These are phyloP conservation scores for Apoderus coryli DNA, from an alignment of 2,888 invertebrate species.

Conservation along the genomic window DNA sequence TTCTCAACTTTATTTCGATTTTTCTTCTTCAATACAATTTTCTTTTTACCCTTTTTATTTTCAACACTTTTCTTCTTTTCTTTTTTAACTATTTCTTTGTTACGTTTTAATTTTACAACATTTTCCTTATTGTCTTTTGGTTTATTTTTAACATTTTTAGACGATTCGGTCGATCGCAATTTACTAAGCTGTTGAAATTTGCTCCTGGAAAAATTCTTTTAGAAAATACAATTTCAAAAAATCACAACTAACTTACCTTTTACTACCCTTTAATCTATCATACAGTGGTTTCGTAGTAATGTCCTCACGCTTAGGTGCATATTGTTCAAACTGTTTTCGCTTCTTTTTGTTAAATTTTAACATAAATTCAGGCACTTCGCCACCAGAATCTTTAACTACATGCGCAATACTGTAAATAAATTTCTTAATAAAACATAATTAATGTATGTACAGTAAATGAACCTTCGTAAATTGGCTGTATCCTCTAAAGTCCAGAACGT, in stretches of 20 bases:
- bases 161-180: too few species aligned
- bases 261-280: constrained; percentile 33
- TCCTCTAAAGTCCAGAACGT: constrained; percentile 92
- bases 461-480: constrained; percentile 72
- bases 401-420: constrained; percentile 55
- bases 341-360: constrained; percentile 52
- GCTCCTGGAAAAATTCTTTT: constrained; percentile 2
- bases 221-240: not conserved
- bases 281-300: constrained; percentile 45
- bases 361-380: constrained; percentile 86
- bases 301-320: constrained; percentile 49
- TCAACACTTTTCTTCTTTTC: not conserved
- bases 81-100: too few species aligned
- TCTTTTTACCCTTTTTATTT: not conserved
- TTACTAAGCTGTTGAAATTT: too few species aligned
- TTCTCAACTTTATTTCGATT: not conserved
- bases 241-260: constrained; percentile 15
- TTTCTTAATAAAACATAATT: not conserved
- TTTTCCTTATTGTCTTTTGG: too few species aligned
- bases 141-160: too few species aligned
- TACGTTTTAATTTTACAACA: too few species aligned
- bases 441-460: constrained; percentile 6
- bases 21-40: not conserved
- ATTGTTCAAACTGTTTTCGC: constrained; percentile 39
- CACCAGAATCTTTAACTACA: constrained; percentile 81